phyloP scores from a whole-genome alignment of 2,797 vertebrate genomes.

The Microctenopoma lineatum region DNA sequence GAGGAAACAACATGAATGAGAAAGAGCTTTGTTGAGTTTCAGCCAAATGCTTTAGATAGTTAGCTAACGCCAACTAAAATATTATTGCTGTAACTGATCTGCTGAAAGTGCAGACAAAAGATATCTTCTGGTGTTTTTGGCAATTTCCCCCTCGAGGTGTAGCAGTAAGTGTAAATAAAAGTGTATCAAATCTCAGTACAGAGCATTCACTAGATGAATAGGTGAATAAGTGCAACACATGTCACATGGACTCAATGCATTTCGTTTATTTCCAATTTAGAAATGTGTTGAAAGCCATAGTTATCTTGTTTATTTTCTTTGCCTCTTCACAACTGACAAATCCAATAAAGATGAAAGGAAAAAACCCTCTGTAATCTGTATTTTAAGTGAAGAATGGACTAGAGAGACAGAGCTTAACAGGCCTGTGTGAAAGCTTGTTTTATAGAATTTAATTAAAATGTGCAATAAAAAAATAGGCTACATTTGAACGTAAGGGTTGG shows the following conservation, averaged over 20 bases:
- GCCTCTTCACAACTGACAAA: no score
- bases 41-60: not conserved
- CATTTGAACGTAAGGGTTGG: not conserved
- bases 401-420: not conserved
- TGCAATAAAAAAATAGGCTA: not conserved
- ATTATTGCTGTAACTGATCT: not conserved
- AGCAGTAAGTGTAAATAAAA: not conserved
- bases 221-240: not conserved
- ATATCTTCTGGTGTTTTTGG: not conserved
- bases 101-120: not conserved
- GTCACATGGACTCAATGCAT: not conserved
- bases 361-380: no score
- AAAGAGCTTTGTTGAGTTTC: not conserved
- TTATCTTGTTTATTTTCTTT: not conserved
- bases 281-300: not conserved
- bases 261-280: not conserved
- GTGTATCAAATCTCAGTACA: not conserved
- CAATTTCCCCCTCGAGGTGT: not conserved
- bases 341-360: not conserved
- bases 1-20: not conserved
- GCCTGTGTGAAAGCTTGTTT: not conserved
- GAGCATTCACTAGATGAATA: not conserved
- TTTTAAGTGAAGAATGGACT: not conserved
- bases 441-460: not conserved
- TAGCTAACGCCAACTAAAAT: not conserved